Evolutionary conservation across 2,888 invertebrate genomes (phyloP), one percentile per base, ranked within the genome.

Genomic region (Hirtodrosophila histrioides): DNA sequence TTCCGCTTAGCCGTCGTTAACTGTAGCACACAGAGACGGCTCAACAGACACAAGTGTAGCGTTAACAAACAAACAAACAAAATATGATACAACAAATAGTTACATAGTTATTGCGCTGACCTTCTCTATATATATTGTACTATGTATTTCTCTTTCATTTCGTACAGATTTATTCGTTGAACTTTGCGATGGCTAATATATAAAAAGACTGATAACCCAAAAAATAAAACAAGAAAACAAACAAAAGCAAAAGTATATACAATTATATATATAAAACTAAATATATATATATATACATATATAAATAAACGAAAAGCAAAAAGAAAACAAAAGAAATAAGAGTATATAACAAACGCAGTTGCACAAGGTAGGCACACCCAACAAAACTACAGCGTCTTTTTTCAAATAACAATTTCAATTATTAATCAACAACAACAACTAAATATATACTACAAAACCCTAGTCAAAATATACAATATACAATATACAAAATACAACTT

Each of bases 111-210:
- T 74, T 82, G 74, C 86, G 84, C 65, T 84, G 78, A 78, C 81
- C 85, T 71, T 78, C 84, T 57, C 84, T 57, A 78, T 88, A 80
- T 63, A 78, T 78, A 76, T 75, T 77, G 86, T 85, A 79, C 86
- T 82, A 84, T 87, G 87, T 86, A 83, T 89, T 78, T 88, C 81
- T 90, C 83, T 89, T 86, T 89, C 83, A 84, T 88, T 88, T 86
- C 83, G 89, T 85, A 89, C 90, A 89, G 89, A 90, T 90, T 86
- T 90, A 90, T 90, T 90, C 90, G 89, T 89, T 90, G 90, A 90
- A 90, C 90, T 90, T 90, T 89, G 90, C 90, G 88, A 90, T 90
- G 90, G 90, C 90, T 90, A 90, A 90, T 90, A 90, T 90, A 88
- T 90, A 90, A 85, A 81, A 85, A 90, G 90, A 90, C 90, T 90